Conservation (phyloP, 1,140 invertebrate species). For the Calliopsis andreniformis region DNA sequence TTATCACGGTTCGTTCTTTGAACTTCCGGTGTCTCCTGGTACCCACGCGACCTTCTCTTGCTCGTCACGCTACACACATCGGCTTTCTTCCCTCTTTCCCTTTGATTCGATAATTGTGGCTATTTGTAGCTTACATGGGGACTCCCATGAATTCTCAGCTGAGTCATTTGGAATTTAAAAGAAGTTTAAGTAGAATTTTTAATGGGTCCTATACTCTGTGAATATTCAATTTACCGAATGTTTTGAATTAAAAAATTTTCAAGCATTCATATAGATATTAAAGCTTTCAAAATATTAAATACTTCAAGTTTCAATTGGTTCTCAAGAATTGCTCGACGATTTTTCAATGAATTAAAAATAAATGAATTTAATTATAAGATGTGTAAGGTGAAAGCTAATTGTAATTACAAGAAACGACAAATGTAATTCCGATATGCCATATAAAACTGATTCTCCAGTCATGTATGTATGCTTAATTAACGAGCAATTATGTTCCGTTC, state of each 20-base stretch:
- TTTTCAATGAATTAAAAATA: no score
- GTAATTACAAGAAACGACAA: no score
- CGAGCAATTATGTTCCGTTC: neutral
- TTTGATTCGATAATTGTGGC: neutral
- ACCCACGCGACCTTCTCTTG: constrained; percentile 17
- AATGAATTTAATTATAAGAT: no score
- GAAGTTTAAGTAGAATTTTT: no score
- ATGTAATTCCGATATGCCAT: neutral
- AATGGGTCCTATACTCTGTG: no score
- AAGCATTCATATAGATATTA: no score
- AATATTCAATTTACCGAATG: no score
- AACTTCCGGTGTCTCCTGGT: constrained; percentile 36
- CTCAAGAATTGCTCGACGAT: no score
- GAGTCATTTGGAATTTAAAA: constrained; percentile 3
- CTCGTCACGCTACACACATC: neutral
- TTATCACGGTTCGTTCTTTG: constrained; percentile 50
- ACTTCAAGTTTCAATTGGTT: no score
- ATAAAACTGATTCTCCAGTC: neutral
- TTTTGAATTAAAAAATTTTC: no score
- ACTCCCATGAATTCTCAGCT: neutral
- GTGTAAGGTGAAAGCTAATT: no score
- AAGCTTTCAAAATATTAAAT: no score
- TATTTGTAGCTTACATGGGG: neutral
- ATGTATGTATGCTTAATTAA: neutral
- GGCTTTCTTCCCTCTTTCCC: neutral